Conservation (phyloP, 1,140 invertebrate species). For the Leptinotarsa defecta region DNA sequence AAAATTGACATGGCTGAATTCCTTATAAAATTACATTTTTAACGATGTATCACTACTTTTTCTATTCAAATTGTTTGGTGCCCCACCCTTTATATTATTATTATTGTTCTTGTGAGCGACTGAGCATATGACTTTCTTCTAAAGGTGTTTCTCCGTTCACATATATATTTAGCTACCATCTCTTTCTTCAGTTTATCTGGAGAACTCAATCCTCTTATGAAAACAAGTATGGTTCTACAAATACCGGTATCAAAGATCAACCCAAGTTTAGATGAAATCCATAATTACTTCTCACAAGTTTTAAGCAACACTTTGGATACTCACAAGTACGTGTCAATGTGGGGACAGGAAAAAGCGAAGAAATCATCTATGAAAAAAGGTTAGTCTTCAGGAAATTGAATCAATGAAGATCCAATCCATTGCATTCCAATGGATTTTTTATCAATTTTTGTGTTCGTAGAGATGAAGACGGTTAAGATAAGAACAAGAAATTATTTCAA, state of each 20-base stretch:
- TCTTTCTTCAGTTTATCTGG: constrained; percentile 25
- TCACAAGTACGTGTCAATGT: constrained; percentile 69
- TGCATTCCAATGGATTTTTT: too few relatives aligned
- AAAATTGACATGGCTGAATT: too few relatives aligned
- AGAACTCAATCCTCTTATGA: constrained; percentile 59
- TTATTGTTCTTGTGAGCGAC: too few relatives aligned
- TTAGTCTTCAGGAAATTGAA: background rate
- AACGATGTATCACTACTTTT: too few relatives aligned
- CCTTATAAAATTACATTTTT: too few relatives aligned
- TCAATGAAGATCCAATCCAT: too few relatives aligned
- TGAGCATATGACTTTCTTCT: too few relatives aligned
- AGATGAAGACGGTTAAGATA: background rate
- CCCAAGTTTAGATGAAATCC: constrained; percentile 73
- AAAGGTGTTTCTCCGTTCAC: too few relatives aligned
- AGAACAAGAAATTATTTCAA: constrained; percentile 67
- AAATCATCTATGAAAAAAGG: constrained; percentile 36
- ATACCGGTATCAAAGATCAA: constrained; percentile 66
- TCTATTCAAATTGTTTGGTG: too few relatives aligned
- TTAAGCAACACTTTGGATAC: constrained; percentile 67
- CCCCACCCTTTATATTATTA: too few relatives aligned
- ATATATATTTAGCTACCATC: too few relatives aligned
- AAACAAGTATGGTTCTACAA: constrained; percentile 65
- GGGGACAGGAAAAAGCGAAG: constrained; percentile 64
- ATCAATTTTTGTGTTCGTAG: background rate
- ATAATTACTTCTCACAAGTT: constrained; percentile 70